Conservation (phyloP, 2,888 invertebrate species). For the Elmis aenea region DNA sequence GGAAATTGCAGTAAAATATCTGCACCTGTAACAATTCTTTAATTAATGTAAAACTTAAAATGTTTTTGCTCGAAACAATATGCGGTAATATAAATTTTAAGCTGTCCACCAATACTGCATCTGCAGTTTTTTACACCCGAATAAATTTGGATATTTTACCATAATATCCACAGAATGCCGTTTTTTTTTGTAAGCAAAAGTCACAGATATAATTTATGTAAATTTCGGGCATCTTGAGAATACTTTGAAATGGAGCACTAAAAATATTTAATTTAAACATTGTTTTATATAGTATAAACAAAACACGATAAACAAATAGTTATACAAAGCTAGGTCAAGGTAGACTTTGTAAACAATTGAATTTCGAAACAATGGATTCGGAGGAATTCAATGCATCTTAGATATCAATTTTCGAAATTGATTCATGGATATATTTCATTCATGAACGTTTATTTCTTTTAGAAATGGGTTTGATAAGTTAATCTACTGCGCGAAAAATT, state of each 20-base stretch:
- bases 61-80: too few species aligned
- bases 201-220: too few species aligned
- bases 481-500: too few species aligned
- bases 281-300: background rate
- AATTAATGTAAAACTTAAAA: too few species aligned
- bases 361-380: conserved; percentile 32
- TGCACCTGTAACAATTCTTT: too few species aligned
- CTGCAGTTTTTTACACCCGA: conserved; percentile 21
- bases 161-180: conserved; percentile 31
- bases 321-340: conserved; percentile 39
- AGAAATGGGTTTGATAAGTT: background rate
- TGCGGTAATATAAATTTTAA: conserved; percentile 17
- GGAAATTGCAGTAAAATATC: too few species aligned
- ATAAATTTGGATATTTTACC: conserved; percentile 33
- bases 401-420: conserved; percentile 17
- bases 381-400: conserved; percentile 25
- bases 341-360: conserved; percentile 32
- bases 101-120: conserved; percentile 20
- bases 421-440: conserved; percentile 2
- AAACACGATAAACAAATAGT: conserved; percentile 7
- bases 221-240: too few species aligned
- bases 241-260: background rate
- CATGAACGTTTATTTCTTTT: background rate
- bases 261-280: background rate
- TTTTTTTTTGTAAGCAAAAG: too few species aligned